Evolutionary conservation across 2,113 vertebrate species (phyloP), one percentile per base, ranked within the genome.

Genomic region (Platysteira castanea): DNA sequence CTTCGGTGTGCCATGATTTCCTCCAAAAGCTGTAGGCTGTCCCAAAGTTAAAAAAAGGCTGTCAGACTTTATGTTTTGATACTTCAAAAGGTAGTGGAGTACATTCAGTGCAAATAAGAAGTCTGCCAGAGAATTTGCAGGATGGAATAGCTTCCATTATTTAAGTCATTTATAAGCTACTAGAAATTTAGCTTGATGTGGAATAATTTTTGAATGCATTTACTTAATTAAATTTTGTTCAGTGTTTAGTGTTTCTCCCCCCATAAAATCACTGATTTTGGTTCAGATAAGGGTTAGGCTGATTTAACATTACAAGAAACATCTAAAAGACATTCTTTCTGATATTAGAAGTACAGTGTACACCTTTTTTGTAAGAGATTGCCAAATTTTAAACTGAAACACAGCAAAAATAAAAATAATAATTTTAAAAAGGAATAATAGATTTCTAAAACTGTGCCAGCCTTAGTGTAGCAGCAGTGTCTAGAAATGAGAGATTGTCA

Each of bases 391-490:
- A 77, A 88, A 54, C 15, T 44, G 27, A 77, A 92, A 50, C 2
- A 71, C 8, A 16, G 20, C 18, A 52, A 60, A 54, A 74, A 47
- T 11, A 46, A 41, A 67, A 65, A 47, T 15, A 37, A 24, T 27
- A 41, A 12, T n/a, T 81, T 44, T 2, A 0, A 44, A 54, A 70
- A 56, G 2, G 6, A 74, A 12, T 37, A 56, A 42, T 15, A 65
- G 6, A 42, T 78, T 65, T 30, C 46, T 33, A 52, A 30, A 35
- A 60, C 42, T 0, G 0, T 67, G 33, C 1, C 16, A 26, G 14
- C 4, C 18, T 75, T 61, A 33, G 3, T 44, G 79, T 61, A 11
- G 56, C 57, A 82, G 44, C 10, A 41, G 9, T 41, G 17, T 76
- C 46, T 85, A 84, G 18, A 56, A 37, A 24, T 65, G 15, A 91